These are phyloP conservation scores for Neomicropteryx cornuta DNA, from an alignment of 1,140 invertebrate species.

Conservation along the genomic window DNA sequence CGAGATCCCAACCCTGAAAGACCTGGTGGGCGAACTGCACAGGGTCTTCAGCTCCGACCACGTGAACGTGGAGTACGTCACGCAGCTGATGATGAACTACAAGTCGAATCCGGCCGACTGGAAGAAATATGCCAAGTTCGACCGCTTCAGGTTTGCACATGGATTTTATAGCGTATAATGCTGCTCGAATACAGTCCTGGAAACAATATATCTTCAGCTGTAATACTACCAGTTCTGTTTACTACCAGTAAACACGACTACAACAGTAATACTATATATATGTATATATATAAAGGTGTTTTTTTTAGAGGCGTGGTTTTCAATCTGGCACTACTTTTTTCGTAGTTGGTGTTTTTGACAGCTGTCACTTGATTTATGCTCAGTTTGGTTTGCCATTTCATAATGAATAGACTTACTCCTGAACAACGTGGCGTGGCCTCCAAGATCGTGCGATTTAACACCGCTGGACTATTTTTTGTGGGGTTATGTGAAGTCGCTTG, in stretches of 20 bases:
- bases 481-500: no score
- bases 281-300: no score
- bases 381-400: no score
- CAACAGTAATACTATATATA: neutral
- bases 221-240: neutral
- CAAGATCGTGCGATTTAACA: no score
- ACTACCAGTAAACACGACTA: neutral
- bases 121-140: slow-evolving; percentile 92
- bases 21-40: slow-evolving; percentile 62
- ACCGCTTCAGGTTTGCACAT: slow-evolving; percentile 69
- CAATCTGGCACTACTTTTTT: no score
- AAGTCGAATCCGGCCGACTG: slow-evolving; percentile 83
- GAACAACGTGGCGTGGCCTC: no score
- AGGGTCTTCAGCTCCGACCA: slow-evolving; percentile 62
- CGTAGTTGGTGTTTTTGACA: no score
- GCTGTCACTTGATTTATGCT: no score
- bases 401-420: no score
- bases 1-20: slow-evolving; percentile 45
- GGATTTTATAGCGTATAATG: neutral
- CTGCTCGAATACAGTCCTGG: neutral
- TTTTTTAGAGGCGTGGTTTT: no score
- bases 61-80: slow-evolving; percentile 83
- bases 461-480: no score
- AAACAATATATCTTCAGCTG: neutral
- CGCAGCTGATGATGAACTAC: slow-evolving; percentile 74